Evolutionary conservation across 2,113 vertebrate genomes (phyloP).

Genomic region (Tetraodon nigroviridis): DNA sequence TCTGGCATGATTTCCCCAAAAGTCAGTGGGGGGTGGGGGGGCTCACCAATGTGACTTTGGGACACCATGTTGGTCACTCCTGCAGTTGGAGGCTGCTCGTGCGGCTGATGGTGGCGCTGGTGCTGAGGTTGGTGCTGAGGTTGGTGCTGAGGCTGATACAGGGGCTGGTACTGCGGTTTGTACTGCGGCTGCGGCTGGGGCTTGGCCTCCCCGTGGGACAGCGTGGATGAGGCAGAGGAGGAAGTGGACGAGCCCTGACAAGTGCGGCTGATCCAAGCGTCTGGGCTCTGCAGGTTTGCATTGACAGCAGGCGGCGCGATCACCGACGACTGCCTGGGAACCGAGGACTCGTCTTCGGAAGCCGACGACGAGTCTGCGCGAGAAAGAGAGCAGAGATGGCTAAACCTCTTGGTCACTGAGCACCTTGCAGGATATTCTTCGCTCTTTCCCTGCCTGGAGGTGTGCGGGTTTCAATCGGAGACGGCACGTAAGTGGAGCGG

Average conservation of each 20-base stretch:
- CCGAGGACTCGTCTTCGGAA: constrained; percentile 90
- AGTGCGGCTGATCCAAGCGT: constrained; percentile 95
- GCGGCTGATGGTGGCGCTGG: constrained; percentile 44
- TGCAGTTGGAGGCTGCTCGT: constrained; percentile 27
- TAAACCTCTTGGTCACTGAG: background rate
- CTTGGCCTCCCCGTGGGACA: constrained; percentile 94
- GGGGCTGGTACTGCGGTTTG: constrained; percentile 47
- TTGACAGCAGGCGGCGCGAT: constrained; percentile 73
- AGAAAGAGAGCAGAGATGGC: constrained; percentile 6
- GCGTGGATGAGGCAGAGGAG: constrained; percentile 95
- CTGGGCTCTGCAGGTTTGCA: constrained; percentile 89
- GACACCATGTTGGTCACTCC: constrained; percentile 56
- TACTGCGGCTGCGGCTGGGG: constrained; percentile 59
- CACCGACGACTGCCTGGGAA: constrained; percentile 82
- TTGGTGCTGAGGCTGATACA: constrained; percentile 62
- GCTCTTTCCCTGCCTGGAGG: constrained; percentile 81
- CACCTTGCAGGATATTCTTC: background rate
- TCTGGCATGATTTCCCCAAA: no score
- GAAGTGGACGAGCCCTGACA: constrained; percentile 96
- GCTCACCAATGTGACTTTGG: constrained; percentile 83
- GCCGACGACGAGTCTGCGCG: constrained; percentile 92
- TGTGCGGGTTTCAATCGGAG: constrained; percentile 87
- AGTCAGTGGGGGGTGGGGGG: no score
- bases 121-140: constrained; percentile 53
- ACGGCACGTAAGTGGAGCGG: constrained; percentile 90